These are phyloP conservation scores for Drosophila austrosaltans DNA, from an alignment of 2,888 invertebrate species.

Conservation along the genomic window DNA sequence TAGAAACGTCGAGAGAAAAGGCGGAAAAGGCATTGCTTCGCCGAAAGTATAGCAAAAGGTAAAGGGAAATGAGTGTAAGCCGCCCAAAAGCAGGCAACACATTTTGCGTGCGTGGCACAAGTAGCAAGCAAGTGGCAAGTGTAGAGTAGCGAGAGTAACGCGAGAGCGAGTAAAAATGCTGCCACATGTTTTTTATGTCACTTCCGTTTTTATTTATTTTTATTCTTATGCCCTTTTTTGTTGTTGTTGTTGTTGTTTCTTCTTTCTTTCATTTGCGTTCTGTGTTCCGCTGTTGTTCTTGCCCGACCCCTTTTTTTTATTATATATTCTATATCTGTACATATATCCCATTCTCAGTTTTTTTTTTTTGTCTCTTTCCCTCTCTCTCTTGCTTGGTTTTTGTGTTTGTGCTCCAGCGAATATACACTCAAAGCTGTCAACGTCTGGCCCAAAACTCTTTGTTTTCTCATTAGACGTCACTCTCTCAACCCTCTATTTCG, in stretches of 20 bases:
- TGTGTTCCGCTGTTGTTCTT: conserved; percentile 16
- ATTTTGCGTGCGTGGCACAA: conserved; percentile 74
- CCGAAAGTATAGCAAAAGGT: conserved; percentile 9
- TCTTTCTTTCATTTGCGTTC: not conserved
- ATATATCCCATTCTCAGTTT: not conserved
- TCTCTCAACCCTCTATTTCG: not conserved
- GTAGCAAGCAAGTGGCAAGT: conserved; percentile 27
- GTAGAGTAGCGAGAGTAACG: not conserved
- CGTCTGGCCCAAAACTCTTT: conserved; percentile 15
- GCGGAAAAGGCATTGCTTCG: no score
- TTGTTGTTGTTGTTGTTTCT: not conserved
- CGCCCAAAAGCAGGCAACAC: conserved; percentile 67
- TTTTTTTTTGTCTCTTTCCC: no score
- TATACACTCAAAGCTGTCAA: conserved; percentile 34
- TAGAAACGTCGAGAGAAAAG: no score
- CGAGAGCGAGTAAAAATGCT: conserved; percentile 53
- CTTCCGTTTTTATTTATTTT: conserved; percentile 69
- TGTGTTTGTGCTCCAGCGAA: conserved; percentile 12
- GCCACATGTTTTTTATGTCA: conserved; percentile 74
- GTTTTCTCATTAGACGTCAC: conserved; percentile 32
- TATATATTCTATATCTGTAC: conserved; percentile 5
- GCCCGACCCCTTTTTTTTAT: conserved; percentile 8
- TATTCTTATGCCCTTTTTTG: conserved; percentile 26
- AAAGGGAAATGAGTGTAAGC: conserved; percentile 30
- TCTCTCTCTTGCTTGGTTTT: not conserved